Conservation (phyloP, 2,888 invertebrate genomes). For the Drosophila hamatofila region DNA sequence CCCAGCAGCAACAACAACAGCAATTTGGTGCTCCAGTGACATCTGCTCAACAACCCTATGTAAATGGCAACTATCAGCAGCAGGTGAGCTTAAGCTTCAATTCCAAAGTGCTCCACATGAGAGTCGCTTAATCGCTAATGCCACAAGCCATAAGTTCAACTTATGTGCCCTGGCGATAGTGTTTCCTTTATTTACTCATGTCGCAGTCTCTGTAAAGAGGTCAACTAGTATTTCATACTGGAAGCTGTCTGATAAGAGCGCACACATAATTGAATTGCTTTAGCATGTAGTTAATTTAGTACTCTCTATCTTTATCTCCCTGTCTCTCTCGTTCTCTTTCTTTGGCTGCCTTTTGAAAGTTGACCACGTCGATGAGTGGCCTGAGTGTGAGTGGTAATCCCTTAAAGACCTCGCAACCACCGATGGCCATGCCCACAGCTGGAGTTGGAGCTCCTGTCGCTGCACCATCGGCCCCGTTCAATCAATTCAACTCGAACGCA, state of each 20-base stretch:
- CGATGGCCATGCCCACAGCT: constrained; percentile 31
- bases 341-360: constrained; percentile 47
- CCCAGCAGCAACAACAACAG: constrained; percentile 54
- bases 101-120: neutral
- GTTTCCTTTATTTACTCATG: constrained; percentile 6
- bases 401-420: constrained; percentile 62
- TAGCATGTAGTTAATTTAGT: constrained; percentile 23
- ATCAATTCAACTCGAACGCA: constrained; percentile 64
- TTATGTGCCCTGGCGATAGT: neutral
- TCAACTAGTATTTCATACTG: constrained; percentile 36
- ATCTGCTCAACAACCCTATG: constrained; percentile 68
- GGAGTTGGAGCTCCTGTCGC: constrained; percentile 30
- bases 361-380: constrained; percentile 82
- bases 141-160: constrained; percentile 7
- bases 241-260: constrained; percentile 54
- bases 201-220: constrained; percentile 34
- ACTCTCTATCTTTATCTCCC: constrained; percentile 10
- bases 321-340: constrained; percentile 2
- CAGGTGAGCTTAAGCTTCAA: constrained; percentile 69
- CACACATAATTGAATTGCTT: constrained; percentile 38
- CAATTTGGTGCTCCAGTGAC: constrained; percentile 71
- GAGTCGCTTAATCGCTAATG: neutral
- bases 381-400: constrained; percentile 77
- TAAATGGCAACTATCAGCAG: constrained; percentile 85
- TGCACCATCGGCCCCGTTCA: constrained; percentile 48